Base-by-base conservation (phyloP, 2,113 vertebrate species). In the Tringa solitaria region DNA sequence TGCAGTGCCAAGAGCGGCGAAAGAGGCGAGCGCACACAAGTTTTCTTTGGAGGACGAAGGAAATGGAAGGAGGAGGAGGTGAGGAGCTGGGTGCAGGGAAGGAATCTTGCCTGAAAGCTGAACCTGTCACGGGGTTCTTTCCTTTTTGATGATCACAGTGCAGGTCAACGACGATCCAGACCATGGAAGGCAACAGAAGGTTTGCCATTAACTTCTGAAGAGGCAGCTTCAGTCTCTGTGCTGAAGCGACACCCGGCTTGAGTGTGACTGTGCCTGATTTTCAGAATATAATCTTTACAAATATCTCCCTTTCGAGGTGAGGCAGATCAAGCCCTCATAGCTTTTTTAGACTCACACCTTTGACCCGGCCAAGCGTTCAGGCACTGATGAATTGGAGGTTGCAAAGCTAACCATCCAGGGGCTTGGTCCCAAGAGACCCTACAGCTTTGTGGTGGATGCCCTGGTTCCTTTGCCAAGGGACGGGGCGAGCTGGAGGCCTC, bases 171-270 rank as follows among this genome's bases (percentile, higher is more conserved):
- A 63, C 1, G 16, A 89, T 9, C 63, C n/a, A 59, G 67, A 26
- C 26, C 22, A 3, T 0, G 1, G 37, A 83, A 91, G 43, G 56
- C 39, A 63, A 23, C 15, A 8, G 35, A 68, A 86, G 61, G 21
- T 77, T 88, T 76, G 46, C 14, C 48, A 21, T 39, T 56, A 24
- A 32, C 8, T 68, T n/a, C 69, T 22, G 11, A 30, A 82, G 77
- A 37, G 39, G 65, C 28, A 56, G 61, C 33, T 83, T 57, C 28
- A 39, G 63, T 33, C 33, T 2, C 32, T 8, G 32, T 9, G 51
- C n/a, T n/a, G n/a, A n/a, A n/a, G 2, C 1, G 0, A 10, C 14
- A 24, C 27, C 60, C 48, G 46, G 2, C 45, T 30, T 23, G 21
- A 32, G 16, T 3, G 35, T 19, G 22, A 76, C 54, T 1, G 5